Percentiles rank a stretch among this genome's conserved stretches.
These are phyloP conservation scores for Pipistrellus kuhlii DNA, from an alignment of 2,797 vertebrate species.

Conservation along the genomic window DNA sequence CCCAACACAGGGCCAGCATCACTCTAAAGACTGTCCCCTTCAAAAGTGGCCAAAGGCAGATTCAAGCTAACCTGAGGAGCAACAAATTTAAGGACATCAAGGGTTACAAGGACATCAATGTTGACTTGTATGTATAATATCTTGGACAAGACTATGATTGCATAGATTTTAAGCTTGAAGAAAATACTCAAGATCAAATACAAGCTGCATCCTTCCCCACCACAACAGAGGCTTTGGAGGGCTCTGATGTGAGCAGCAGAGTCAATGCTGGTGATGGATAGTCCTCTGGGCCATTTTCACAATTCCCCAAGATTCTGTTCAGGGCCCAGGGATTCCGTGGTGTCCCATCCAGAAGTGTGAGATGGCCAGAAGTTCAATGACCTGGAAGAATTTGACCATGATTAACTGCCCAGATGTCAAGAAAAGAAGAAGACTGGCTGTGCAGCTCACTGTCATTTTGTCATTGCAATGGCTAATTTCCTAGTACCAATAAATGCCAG, in stretches of 20 bases:
- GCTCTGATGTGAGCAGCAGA: neutral
- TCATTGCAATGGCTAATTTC: neutral
- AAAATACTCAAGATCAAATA: conserved; percentile 49
- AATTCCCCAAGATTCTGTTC: neutral
- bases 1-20: conserved; percentile 84
- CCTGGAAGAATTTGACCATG: neutral
- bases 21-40: conserved; percentile 86
- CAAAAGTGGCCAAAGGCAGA: conserved; percentile 87
- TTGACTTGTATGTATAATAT: conserved; percentile 65
- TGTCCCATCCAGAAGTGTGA: neutral
- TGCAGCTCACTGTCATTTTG: neutral
- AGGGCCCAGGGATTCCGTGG: neutral
- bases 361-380: neutral
- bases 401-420: conserved; percentile 8
- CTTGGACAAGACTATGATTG: neutral
- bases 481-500: conserved; percentile 39
- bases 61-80: conserved; percentile 88
- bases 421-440: neutral
- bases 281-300: neutral
- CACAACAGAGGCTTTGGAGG: neutral
- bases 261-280: neutral
- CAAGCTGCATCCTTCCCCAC: neutral
- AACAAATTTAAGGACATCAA: conserved; percentile 87
- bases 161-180: neutral
- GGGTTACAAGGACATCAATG: conserved; percentile 82